These are phyloP conservation scores for Leptonema lineaticorne DNA, from an alignment of 1,140 invertebrate species.

Conservation along the genomic window DNA sequence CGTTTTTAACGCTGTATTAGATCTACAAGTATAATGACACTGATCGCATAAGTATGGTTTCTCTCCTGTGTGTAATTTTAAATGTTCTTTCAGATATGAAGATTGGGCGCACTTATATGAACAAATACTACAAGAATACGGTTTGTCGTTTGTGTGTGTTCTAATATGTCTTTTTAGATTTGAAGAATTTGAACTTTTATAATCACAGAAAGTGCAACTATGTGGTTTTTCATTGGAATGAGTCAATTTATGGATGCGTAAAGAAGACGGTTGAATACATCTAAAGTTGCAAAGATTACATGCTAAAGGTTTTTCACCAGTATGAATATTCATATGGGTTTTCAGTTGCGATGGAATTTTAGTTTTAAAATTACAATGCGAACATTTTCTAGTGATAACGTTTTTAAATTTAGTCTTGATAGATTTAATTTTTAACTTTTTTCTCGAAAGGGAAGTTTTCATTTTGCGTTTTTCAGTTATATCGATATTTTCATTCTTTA, in stretches of 20 bases:
- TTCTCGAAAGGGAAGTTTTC: neutral
- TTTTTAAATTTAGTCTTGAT: neutral
- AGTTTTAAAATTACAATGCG: slow-evolving; percentile 30
- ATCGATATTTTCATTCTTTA: neutral
- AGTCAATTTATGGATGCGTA: slow-evolving; percentile 25
- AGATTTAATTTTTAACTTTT: neutral
- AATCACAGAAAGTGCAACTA: slow-evolving; percentile 29
- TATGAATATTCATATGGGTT: slow-evolving; percentile 34
- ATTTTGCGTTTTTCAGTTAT: neutral
- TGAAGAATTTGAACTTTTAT: slow-evolving; percentile 35
- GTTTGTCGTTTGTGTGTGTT: slow-evolving; percentile 1
- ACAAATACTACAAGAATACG: neutral
- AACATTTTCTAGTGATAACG: neutral
- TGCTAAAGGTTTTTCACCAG: slow-evolving; percentile 32
- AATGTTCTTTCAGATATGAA: slow-evolving; percentile 32
- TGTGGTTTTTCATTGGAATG: slow-evolving; percentile 32
- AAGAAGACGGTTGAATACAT: slow-evolving; percentile 27
- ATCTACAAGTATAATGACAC: slow-evolving; percentile 36
- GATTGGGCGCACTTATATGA: slow-evolving; percentile 28
- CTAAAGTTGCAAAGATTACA: slow-evolving; percentile 34
- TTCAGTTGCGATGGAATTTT: slow-evolving; percentile 35
- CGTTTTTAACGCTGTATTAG: slow-evolving; percentile 27
- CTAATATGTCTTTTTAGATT: slow-evolving; percentile 22
- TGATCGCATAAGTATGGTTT: slow-evolving; percentile 35
- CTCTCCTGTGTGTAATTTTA: slow-evolving; percentile 31